A percentile compares a stretch with the other conserved stretches of the same genome.
These are phyloP conservation scores for Trilocha varians DNA, from an alignment of 2,888 invertebrate species.

Conservation along the genomic window DNA sequence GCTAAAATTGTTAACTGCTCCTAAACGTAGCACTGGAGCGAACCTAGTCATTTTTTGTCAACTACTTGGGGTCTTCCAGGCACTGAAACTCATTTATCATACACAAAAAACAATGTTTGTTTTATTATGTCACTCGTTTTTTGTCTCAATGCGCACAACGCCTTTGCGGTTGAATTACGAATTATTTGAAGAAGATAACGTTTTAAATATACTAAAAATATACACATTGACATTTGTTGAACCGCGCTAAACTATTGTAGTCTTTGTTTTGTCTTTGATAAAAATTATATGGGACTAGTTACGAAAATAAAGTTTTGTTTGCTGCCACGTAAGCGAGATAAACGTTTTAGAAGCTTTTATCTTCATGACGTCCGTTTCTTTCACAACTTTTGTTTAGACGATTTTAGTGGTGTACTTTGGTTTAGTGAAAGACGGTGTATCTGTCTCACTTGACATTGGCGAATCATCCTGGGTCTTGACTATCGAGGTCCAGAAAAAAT, in stretches of 20 bases:
- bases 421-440: neutral
- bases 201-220: neutral
- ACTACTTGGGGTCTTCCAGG: too few relatives aligned
- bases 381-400: neutral
- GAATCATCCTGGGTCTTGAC: too few relatives aligned
- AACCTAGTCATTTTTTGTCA: too few relatives aligned
- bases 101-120: neutral
- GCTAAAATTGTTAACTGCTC: too few relatives aligned
- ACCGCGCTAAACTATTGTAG: conserved; percentile 11
- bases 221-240: neutral
- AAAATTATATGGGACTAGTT: conserved; percentile 5
- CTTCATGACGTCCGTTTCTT: neutral
- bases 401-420: neutral
- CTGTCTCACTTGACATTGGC: neutral
- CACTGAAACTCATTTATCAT: neutral
- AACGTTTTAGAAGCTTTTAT: neutral
- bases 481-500: too few relatives aligned
- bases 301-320: conserved; percentile 1
- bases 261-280: conserved; percentile 8
- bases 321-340: neutral
- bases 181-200: neutral
- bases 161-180: neutral
- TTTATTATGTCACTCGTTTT: neutral
- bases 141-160: neutral
- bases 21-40: too few relatives aligned